These are phyloP conservation scores for Poecilobothrus nobilitatus DNA, from an alignment of 2,888 invertebrate species.

Conservation along the genomic window DNA sequence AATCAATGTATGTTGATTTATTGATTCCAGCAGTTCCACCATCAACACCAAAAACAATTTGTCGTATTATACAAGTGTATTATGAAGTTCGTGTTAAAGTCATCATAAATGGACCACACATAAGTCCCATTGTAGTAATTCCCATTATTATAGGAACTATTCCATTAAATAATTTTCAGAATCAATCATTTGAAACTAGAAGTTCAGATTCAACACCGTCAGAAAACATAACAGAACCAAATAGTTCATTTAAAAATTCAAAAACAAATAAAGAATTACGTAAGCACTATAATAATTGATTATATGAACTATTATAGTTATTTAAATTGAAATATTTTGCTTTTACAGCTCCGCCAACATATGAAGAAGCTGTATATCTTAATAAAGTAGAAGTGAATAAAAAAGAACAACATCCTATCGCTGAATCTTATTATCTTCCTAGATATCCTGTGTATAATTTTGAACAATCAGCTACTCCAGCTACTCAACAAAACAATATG, in stretches of 20 bases:
- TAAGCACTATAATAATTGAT: too few relatives aligned
- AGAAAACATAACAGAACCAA: constrained; percentile 19
- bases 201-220: background rate
- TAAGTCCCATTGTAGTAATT: constrained; percentile 28
- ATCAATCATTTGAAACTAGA: constrained; percentile 25
- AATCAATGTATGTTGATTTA: constrained; percentile 30
- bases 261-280: background rate
- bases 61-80: constrained; percentile 34
- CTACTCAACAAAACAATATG: too few relatives aligned
- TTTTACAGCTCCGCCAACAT: constrained; percentile 35
- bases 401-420: constrained; percentile 31
- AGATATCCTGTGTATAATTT: constrained; percentile 39
- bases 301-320: constrained; percentile 2
- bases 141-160: constrained; percentile 40
- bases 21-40: constrained; percentile 38
- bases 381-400: constrained; percentile 23
- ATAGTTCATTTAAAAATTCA: constrained; percentile 9
- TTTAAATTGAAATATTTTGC: constrained; percentile 5
- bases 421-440: constrained; percentile 34
- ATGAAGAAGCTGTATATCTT: constrained; percentile 35
- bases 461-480: too few relatives aligned
- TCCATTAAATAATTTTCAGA: constrained; percentile 29
- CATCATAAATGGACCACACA: constrained; percentile 31
- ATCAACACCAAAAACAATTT: constrained; percentile 31
- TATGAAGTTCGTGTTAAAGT: constrained; percentile 35